phyloP scores from a whole-genome alignment of 2,888 invertebrate genomes.

The Drosophila koepferae region DNA sequence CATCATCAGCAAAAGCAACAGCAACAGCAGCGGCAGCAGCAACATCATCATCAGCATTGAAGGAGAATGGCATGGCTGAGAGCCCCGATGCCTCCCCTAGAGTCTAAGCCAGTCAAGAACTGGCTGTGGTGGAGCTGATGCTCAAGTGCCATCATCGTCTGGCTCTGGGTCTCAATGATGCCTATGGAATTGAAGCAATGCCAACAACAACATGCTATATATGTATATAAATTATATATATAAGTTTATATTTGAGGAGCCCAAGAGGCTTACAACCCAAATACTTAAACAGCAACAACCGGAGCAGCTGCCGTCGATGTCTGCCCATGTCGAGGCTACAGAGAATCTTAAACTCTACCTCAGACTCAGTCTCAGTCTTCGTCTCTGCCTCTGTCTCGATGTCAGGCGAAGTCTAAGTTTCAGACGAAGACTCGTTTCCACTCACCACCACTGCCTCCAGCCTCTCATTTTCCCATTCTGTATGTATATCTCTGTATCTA shows the following conservation, averaged over 20 bases:
- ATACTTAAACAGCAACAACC: constrained; percentile 49
- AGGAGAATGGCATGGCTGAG: constrained; percentile 13
- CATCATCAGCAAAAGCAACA: constrained; percentile 32
- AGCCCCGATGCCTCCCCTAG: constrained; percentile 44
- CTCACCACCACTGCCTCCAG: constrained; percentile 22
- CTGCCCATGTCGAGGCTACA: constrained; percentile 48
- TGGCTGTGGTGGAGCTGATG: constrained; percentile 42
- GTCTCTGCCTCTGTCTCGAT: neutral
- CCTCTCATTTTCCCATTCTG: constrained; percentile 41
- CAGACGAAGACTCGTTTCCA: constrained; percentile 54
- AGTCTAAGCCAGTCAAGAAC: constrained; percentile 66
- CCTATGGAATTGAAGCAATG: constrained; percentile 61
- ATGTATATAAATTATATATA: constrained; percentile 6
- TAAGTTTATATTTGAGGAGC: constrained; percentile 18
- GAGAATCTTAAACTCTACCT: constrained; percentile 10
- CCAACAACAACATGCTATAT: constrained; percentile 35
- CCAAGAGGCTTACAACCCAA: constrained; percentile 77
- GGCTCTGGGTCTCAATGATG: constrained; percentile 51
- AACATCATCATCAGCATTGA: constrained; percentile 11
- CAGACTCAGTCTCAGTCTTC: constrained; percentile 1
- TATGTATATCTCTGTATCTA: constrained; percentile 44
- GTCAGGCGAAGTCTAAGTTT: constrained; percentile 10
- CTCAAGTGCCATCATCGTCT: constrained; percentile 73
- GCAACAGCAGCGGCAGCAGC: constrained; percentile 5
- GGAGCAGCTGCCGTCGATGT: constrained; percentile 35